phyloP scores from a whole-genome alignment of 2,888 invertebrate species.

The Amaurobius ferox region DNA sequence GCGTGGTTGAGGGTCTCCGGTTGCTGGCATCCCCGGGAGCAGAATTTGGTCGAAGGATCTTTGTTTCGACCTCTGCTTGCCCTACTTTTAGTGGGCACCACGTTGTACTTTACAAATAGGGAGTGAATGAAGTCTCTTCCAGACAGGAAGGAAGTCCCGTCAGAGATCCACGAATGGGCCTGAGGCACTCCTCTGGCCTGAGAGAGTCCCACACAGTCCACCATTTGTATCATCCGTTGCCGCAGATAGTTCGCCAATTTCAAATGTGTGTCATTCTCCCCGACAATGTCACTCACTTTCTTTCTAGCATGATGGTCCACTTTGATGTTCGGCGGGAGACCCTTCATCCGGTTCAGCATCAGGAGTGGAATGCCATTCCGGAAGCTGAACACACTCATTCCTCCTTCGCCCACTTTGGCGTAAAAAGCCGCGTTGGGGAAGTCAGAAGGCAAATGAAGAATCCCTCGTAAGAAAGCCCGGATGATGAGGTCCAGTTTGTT shows the following conservation, averaged over 20 bases:
- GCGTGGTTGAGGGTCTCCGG: conserved; percentile 16
- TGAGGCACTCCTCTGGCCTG: background rate
- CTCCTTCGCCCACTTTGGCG: too few relatives aligned
- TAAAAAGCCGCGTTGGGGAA: background rate
- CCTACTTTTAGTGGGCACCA: too few relatives aligned
- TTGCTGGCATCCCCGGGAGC: background rate
- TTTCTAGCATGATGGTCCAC: background rate
- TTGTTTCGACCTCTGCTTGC: too few relatives aligned
- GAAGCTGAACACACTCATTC: background rate
- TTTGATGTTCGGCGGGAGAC: too few relatives aligned
- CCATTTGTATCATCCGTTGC: background rate
- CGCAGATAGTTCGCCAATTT: background rate
- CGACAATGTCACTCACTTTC: background rate
- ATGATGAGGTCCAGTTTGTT: conserved; percentile 8
- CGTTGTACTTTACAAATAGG: background rate
- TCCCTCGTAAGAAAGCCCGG: background rate
- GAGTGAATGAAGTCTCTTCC: background rate
- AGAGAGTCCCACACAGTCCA: background rate
- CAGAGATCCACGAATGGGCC: background rate
- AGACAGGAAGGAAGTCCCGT: too few relatives aligned
- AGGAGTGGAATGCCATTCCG: background rate
- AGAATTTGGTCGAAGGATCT: too few relatives aligned
- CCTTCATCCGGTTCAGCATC: background rate
- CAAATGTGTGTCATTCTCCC: too few relatives aligned
- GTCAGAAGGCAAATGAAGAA: conserved; percentile 8